Evolutionary conservation across 2,113 vertebrate genomes (phyloP).

Genomic region (Hydropotes inermis): DNA sequence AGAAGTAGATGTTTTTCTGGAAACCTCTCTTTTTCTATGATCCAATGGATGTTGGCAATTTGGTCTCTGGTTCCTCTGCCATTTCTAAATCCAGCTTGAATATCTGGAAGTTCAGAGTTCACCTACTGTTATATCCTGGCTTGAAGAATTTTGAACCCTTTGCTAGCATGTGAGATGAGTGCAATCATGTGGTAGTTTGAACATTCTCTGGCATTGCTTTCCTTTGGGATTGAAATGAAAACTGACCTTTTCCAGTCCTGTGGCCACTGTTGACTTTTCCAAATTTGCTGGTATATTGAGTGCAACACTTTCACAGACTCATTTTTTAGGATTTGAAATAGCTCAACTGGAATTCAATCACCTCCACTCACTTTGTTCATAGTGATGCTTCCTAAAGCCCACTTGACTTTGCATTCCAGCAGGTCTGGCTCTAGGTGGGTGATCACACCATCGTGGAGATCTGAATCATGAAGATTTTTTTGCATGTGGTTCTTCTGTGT

Average conservation of each 20-base stretch:
- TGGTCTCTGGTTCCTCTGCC: neutral
- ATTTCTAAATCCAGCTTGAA: neutral
- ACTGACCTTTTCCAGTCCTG: neutral
- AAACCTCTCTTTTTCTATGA: neutral
- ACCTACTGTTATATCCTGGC: neutral
- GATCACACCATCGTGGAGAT: neutral
- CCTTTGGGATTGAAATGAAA: neutral
- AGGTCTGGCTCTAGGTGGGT: neutral
- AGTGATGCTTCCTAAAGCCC: neutral
- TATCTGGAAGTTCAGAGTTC: neutral
- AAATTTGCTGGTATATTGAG: neutral
- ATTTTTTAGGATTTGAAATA: neutral
- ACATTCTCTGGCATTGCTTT: neutral
- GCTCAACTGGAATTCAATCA: neutral
- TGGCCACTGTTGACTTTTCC: neutral
- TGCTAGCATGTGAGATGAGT: neutral
- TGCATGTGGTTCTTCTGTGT: neutral
- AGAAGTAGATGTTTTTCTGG: neutral
- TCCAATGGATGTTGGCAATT: neutral
- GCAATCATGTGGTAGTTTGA: rapidly evolving
- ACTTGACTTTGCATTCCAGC: neutral
- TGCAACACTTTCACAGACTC: neutral
- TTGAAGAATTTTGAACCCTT: neutral
- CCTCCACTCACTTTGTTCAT: neutral
- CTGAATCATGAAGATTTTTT: neutral